Conservation (phyloP, 2,797 vertebrate species). For the Eurystomus glaucurus region DNA sequence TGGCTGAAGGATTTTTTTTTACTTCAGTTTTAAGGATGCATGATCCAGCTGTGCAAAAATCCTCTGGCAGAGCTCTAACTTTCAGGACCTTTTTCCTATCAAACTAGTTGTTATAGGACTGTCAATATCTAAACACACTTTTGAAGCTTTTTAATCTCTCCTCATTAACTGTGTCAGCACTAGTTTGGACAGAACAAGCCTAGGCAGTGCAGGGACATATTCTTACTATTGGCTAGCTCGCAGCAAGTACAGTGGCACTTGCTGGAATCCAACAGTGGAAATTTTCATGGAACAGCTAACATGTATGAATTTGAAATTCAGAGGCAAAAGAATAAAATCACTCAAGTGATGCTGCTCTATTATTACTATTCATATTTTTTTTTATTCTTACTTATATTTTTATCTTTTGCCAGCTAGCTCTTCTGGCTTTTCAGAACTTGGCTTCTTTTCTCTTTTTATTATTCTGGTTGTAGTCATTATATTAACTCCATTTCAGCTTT, state of each 20-base stretch:
- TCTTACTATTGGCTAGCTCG: background rate
- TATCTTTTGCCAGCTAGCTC: background rate
- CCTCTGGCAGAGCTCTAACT: background rate
- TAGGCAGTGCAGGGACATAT: background rate
- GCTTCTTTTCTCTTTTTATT: slow-evolving; percentile 15
- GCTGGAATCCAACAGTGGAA: background rate
- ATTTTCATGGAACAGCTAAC: background rate
- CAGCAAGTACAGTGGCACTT: background rate
- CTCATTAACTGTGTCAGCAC: background rate
- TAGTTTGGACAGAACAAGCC: background rate
- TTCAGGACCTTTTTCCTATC: background rate
- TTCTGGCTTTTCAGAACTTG: background rate
- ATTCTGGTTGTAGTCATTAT: slow-evolving; percentile 11
- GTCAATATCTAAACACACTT: background rate
- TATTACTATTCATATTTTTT: background rate
- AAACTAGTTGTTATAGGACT: background rate
- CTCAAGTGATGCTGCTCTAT: background rate
- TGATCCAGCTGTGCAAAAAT: background rate
- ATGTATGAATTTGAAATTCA: background rate
- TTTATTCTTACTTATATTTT: background rate
- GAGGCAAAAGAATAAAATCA: background rate
- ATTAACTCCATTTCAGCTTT: slow-evolving; percentile 46
- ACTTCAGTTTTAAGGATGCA: background rate
- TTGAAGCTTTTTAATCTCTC: background rate
- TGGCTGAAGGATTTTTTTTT: background rate